Conservation (phyloP, 1,140 invertebrate species). For the Bombyx mandarina region DNA sequence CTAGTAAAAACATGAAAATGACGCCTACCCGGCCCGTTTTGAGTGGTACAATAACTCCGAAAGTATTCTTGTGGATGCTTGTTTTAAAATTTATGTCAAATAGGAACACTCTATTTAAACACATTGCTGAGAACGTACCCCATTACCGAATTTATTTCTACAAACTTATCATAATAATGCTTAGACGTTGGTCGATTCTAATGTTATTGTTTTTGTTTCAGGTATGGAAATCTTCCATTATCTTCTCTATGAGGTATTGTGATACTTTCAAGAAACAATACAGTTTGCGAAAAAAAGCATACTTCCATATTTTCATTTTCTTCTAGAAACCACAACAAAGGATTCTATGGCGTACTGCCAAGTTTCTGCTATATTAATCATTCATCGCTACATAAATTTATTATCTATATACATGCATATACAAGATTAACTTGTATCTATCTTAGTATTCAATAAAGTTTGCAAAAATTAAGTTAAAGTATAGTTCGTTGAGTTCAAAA, state of each 20-base stretch:
- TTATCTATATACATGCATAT: slow-evolving; percentile 28
- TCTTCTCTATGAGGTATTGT: background rate
- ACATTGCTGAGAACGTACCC: no score
- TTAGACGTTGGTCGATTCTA: background rate
- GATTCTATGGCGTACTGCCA: slow-evolving; percentile 34
- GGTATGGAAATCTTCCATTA: slow-evolving; percentile 22
- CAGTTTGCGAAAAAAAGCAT: no score
- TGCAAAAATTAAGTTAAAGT: no score
- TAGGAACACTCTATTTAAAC: no score
- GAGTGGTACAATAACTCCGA: slow-evolving; percentile 40
- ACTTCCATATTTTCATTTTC: slow-evolving; percentile 9
- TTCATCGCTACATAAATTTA: slow-evolving; percentile 28
- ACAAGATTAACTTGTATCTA: slow-evolving; percentile 5
- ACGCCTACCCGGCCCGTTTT: slow-evolving; percentile 43
- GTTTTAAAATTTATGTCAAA: background rate
- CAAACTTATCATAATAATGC: no score
- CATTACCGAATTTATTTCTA: no score
- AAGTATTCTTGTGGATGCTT: slow-evolving; percentile 8
- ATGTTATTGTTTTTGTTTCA: slow-evolving; percentile 27
- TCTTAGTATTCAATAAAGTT: no score
- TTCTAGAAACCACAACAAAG: slow-evolving; percentile 35
- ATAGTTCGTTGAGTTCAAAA: background rate
- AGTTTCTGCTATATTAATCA: slow-evolving; percentile 37
- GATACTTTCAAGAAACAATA: no score
- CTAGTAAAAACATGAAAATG: slow-evolving; percentile 63